Conservation (phyloP, 2,888 invertebrate species). For the Aphidoletes aphidimyza region DNA sequence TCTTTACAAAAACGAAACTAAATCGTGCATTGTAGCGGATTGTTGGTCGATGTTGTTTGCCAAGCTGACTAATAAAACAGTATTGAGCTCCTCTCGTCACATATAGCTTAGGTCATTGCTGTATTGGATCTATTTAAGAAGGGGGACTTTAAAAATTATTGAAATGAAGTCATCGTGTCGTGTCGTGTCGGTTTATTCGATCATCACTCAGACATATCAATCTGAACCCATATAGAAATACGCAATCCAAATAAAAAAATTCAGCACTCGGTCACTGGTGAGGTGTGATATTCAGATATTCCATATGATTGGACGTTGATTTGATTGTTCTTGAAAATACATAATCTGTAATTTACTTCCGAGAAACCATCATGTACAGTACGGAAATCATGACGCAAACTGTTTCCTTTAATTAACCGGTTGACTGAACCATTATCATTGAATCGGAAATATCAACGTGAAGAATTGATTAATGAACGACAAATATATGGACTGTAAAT, state of each 20-base stretch:
- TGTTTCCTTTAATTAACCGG: not conserved
- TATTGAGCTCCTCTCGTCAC: not conserved
- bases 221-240: no score
- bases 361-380: not conserved
- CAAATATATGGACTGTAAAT: not conserved
- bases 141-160: not conserved
- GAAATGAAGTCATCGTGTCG: slow-evolving; percentile 16
- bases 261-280: not conserved
- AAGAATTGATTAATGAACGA: not conserved
- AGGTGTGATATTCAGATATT: not conserved
- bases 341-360: not conserved
- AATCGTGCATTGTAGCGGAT: not conserved
- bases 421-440: not conserved
- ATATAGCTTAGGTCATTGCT: not conserved
- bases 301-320: not conserved
- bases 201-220: no score
- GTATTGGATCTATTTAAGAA: not conserved
- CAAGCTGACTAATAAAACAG: not conserved
- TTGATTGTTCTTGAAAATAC: not conserved
- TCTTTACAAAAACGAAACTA: not conserved
- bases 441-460: no score
- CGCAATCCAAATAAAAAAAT: not conserved
- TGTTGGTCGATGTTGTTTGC: not conserved
- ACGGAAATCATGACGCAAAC: not conserved
- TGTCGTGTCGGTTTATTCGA: not conserved